phyloP scores from a whole-genome alignment of 2,113 vertebrate genomes.

The Todiramphus saurophagus region DNA sequence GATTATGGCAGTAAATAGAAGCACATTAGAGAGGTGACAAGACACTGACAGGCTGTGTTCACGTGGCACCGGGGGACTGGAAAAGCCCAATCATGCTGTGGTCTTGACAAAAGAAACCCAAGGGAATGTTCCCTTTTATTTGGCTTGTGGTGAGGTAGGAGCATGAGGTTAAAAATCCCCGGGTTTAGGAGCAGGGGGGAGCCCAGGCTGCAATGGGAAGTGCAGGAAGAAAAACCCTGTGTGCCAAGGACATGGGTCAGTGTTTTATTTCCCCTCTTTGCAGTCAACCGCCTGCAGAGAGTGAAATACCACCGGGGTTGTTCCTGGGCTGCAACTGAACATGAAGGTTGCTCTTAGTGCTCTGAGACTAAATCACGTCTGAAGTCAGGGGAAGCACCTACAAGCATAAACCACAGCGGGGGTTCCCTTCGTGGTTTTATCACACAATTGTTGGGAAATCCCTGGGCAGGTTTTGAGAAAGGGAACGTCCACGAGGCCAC shows the following conservation, averaged over 20 bases:
- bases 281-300: neutral
- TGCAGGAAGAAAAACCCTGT: neutral
- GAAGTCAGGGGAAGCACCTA: neutral
- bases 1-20: neutral
- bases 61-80: neutral
- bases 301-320: neutral
- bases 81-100: neutral
- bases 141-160: neutral
- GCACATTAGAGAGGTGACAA: neutral
- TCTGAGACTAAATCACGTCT: neutral
- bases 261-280: neutral
- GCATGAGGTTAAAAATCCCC: neutral
- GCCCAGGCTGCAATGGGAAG: neutral
- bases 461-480: neutral
- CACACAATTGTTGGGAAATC: neutral
- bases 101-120: neutral
- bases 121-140: neutral
- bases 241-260: neutral
- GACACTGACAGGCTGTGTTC: neutral
- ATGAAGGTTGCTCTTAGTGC: accelerated
- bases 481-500: accelerated
- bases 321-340: neutral
- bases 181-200: neutral
- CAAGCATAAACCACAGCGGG: accelerated
- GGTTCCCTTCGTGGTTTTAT: neutral